These are phyloP conservation scores for Rhopalosiphum maidis DNA, from an alignment of 1,140 invertebrate species.

Conservation along the genomic window DNA sequence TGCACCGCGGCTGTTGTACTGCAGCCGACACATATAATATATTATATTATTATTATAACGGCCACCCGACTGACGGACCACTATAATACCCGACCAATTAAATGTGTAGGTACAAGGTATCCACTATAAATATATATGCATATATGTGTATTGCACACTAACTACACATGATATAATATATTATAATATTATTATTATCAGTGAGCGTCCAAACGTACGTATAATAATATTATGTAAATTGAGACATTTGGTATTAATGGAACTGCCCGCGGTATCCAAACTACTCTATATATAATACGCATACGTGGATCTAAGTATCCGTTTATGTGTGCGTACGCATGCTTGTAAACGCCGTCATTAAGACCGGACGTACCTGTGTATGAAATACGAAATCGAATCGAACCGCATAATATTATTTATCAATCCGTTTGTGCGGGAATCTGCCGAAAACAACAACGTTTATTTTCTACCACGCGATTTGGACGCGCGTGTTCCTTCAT, in stretches of 20 bases:
- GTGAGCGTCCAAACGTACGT: neutral
- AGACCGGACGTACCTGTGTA: neutral
- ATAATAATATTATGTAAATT: constrained; percentile 24
- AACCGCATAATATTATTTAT: neutral
- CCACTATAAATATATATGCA: too few relatives aligned
- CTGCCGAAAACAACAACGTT: neutral
- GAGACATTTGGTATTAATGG: constrained; percentile 16
- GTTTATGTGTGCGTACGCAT: neutral
- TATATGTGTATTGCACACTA: neutral
- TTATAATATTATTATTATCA: neutral
- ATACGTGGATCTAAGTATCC: neutral
- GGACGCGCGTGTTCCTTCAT: neutral
- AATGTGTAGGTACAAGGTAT: neutral
- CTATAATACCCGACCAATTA: neutral
- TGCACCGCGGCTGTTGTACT: too few relatives aligned
- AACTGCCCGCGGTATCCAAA: constrained; percentile 19
- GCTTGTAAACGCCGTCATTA: neutral
- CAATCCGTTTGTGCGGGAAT: neutral
- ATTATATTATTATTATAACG: neutral
- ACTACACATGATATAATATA: neutral
- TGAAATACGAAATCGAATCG: neutral
- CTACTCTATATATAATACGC: neutral
- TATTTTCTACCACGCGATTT: neutral
- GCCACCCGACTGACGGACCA: neutral
- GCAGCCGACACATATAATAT: constrained; percentile 9